phyloP scores from a whole-genome alignment of 2,797 vertebrate genomes.

The Ambastaia sidthimunki region DNA sequence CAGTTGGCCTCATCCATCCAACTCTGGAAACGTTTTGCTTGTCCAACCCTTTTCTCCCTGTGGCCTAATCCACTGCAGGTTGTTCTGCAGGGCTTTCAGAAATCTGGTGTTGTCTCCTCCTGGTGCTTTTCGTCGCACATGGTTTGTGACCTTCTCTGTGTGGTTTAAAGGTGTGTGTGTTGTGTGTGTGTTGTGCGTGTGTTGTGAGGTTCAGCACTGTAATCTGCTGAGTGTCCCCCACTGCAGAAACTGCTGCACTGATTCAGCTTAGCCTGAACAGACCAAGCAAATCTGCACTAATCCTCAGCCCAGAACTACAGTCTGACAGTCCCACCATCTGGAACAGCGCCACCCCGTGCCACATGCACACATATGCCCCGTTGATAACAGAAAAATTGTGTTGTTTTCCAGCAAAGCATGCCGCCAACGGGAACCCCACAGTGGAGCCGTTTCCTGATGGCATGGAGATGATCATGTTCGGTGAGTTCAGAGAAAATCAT shows the following conservation, averaged over 20 bases:
- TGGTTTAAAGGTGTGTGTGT: constrained; percentile 62
- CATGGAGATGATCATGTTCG: constrained; percentile 78
- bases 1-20: constrained; percentile 63
- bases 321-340: constrained; percentile 25
- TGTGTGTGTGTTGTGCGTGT: constrained; percentile 9
- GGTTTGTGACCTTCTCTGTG: constrained; percentile 41
- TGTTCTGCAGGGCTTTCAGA: constrained; percentile 24
- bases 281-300: constrained; percentile 58
- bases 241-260: constrained; percentile 66
- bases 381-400: constrained; percentile 39
- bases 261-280: constrained; percentile 66
- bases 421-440: constrained; percentile 72
- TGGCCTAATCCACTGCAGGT: constrained; percentile 31
- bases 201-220: constrained; percentile 55
- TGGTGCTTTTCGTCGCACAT: neutral
- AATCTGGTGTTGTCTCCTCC: constrained; percentile 9
- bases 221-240: constrained; percentile 78
- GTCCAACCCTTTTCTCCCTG: constrained; percentile 15
- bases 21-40: constrained; percentile 40
- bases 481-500: constrained; percentile 65
- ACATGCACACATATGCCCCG: constrained; percentile 14
- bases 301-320: constrained; percentile 38
- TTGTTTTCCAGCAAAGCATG: constrained; percentile 72
- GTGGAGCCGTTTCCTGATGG: constrained; percentile 79
- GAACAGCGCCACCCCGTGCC: constrained; percentile 45